These are phyloP conservation scores for Plutella xylostella DNA, from an alignment of 2,888 invertebrate species.

Conservation along the genomic window DNA sequence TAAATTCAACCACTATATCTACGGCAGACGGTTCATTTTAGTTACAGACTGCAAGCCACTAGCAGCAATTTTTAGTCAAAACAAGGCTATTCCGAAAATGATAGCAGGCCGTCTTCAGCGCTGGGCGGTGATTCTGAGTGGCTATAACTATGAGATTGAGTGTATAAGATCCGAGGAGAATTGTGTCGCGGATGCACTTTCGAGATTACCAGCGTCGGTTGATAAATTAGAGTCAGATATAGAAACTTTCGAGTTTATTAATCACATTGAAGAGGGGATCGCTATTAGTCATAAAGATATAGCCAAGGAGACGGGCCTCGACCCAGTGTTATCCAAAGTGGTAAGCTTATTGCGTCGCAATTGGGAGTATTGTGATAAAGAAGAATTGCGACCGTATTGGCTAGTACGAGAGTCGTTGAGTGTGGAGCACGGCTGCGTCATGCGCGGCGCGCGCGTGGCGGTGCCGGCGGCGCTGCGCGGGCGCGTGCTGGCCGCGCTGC, in stretches of 20 bases:
- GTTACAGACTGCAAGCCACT: not conserved
- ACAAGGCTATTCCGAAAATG: not conserved
- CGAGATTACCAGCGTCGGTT: not conserved
- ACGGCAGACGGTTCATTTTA: not conserved
- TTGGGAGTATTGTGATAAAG: not conserved
- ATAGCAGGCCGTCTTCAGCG: conserved; percentile 3
- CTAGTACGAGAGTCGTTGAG: not conserved
- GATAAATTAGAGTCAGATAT: not conserved
- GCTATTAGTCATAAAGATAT: not conserved
- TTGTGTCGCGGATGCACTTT: not conserved
- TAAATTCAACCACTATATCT: not conserved
- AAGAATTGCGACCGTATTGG: not conserved
- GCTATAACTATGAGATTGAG: conserved; percentile 18
- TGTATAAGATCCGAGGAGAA: not conserved
- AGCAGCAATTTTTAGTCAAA: not conserved
- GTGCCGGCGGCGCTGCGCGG: not conserved
- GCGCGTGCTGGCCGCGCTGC: not conserved
- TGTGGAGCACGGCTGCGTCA: not conserved
- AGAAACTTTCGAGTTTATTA: not conserved
- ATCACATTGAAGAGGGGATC: not conserved
- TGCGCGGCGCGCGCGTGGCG: not conserved
- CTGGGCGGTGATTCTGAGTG: conserved; percentile 16
- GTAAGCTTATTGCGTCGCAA: not conserved
- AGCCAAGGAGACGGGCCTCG: not conserved
- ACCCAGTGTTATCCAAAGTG: not conserved